Evolutionary conservation across 2,888 invertebrate species (phyloP).

Genomic region (Rhingia rostrata): DNA sequence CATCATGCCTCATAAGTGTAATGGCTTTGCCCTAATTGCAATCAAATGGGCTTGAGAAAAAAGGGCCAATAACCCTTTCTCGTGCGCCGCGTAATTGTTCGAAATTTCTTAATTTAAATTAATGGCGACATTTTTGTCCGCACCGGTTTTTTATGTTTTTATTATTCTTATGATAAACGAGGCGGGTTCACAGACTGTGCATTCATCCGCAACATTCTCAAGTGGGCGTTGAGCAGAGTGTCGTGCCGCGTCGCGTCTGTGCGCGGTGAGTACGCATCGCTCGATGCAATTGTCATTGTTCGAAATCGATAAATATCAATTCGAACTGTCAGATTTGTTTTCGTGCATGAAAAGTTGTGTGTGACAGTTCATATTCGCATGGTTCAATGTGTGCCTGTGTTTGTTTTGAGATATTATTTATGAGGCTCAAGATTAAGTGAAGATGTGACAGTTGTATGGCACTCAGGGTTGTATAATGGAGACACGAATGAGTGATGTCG

Average conservation of each 20-base stretch:
- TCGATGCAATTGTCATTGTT: conserved; percentile 56
- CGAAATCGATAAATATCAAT: conserved; percentile 72
- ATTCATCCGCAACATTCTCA: conserved; percentile 11
- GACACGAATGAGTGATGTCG: conserved; percentile 46
- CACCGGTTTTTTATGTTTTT: conserved; percentile 18
- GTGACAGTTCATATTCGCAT: conserved; percentile 44
- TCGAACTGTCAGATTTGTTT: conserved; percentile 71
- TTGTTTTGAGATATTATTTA: conserved; percentile 56
- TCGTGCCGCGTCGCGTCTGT: neutral
- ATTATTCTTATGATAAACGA: conserved; percentile 47
- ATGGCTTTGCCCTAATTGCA: conserved; percentile 50
- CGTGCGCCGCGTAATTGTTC: conserved; percentile 25
- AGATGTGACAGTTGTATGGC: conserved; percentile 66
- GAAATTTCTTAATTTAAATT: conserved; percentile 62
- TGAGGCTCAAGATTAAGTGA: conserved; percentile 62
- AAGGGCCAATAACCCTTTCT: conserved; percentile 61
- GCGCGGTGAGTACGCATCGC: conserved; percentile 8
- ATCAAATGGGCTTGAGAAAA: neutral
- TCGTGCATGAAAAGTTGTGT: conserved; percentile 42
- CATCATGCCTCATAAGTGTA: conserved; percentile 37
- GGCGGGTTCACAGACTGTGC: conserved; percentile 30
- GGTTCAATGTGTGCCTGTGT: conserved; percentile 15
- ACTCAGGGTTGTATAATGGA: conserved; percentile 47
- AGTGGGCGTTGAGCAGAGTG: conserved; percentile 47
- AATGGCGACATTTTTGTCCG: conserved; percentile 62